A percentile compares a stretch with the other conserved stretches of the same genome.
Conservation (phyloP, 2,888 invertebrate genomes). For the Piscicola geometra region DNA sequence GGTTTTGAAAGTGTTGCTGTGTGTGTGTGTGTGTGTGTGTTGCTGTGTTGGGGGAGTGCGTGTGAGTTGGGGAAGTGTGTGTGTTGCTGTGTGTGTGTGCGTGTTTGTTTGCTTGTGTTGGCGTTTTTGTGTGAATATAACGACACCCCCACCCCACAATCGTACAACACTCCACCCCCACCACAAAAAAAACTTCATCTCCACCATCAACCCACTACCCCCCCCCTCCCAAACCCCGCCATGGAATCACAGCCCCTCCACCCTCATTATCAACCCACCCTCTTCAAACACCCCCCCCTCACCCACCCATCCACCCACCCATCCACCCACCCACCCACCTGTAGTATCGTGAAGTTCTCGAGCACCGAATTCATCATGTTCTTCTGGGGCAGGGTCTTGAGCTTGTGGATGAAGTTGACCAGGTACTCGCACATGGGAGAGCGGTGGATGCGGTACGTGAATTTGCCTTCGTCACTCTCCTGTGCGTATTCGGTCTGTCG, state of each 20-base stretch:
- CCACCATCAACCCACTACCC: no score
- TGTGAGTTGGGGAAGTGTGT: background rate
- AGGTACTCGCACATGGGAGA: constrained; percentile 99
- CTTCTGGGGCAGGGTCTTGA: constrained; percentile 95
- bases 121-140: no score
- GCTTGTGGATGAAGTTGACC: constrained; percentile 99
- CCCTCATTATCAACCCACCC: background rate
- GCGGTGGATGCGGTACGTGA: constrained; percentile 90
- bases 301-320: background rate
- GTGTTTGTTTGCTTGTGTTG: no score
- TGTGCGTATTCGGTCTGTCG: constrained; percentile 41
- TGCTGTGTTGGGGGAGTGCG: background rate
- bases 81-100: no score
- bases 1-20: no score
- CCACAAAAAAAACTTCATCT: no score
- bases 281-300: background rate
- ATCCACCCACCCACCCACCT: constrained; percentile 63
- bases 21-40: constrained; percentile 55
- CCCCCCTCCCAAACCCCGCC: background rate
- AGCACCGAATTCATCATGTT: constrained; percentile 99
- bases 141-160: no score
- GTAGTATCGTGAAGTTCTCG: constrained; percentile 98
- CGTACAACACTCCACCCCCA: no score
- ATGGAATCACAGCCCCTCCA: background rate
- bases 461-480: constrained; percentile 73